Conservation (phyloP, 2,113 vertebrate genomes). For the Ariopsis seemanni region DNA sequence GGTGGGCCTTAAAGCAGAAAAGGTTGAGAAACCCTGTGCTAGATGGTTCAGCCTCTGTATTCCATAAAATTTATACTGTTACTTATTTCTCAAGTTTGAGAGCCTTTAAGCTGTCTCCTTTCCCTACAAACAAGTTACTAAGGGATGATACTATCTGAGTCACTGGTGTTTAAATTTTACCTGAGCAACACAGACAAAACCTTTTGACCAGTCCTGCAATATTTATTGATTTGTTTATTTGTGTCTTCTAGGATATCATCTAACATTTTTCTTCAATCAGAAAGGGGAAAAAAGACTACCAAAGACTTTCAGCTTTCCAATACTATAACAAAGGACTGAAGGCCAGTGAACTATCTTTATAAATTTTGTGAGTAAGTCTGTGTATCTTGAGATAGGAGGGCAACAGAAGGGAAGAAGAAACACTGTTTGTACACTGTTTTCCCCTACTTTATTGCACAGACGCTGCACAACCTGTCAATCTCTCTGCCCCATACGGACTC, state of each 20-base stretch:
- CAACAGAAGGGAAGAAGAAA: conserved; percentile 45
- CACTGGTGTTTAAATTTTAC: background rate
- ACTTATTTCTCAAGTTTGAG: background rate
- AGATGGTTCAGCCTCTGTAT: conserved; percentile 30
- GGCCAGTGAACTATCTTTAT: conserved; percentile 35
- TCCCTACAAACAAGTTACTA: conserved; percentile 16
- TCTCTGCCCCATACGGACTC: conserved; percentile 13
- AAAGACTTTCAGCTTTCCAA: conserved; percentile 30
- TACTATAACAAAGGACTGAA: conserved; percentile 46
- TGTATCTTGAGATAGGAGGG: conserved; percentile 44
- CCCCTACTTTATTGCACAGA: conserved; percentile 47
- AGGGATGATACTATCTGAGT: background rate
- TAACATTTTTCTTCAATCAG: conserved; percentile 38
- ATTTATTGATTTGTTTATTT: conserved; percentile 34
- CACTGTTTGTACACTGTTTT: conserved; percentile 40
- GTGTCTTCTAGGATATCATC: conserved; percentile 37
- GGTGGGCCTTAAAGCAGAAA: no score
- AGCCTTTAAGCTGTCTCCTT: background rate
- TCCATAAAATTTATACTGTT: background rate
- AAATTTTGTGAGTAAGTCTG: conserved; percentile 29
- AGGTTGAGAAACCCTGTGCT: no score
- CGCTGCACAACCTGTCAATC: conserved; percentile 40
- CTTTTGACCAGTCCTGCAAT: background rate
- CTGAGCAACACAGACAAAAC: conserved; percentile 9
- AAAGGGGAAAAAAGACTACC: background rate